These are phyloP conservation scores for Prunella fulvescens DNA, from an alignment of 2,113 vertebrate species.

Conservation along the genomic window DNA sequence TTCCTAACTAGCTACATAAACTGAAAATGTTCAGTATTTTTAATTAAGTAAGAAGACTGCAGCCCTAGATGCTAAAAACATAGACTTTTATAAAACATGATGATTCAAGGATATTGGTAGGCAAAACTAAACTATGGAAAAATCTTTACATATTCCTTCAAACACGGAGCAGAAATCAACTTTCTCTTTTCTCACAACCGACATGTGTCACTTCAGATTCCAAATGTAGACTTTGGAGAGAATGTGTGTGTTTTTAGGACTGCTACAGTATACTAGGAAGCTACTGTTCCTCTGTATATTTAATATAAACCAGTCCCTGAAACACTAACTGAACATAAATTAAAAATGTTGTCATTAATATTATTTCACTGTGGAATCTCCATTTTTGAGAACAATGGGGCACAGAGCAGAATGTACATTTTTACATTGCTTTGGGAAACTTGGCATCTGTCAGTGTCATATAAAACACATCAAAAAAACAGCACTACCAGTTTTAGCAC, in stretches of 20 bases:
- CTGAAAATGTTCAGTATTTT: not conserved
- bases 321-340: slow-evolving; percentile 51
- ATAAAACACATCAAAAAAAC: slow-evolving; percentile 54
- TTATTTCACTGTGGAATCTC: slow-evolving; percentile 9
- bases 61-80: not conserved
- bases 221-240: not conserved
- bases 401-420: not conserved
- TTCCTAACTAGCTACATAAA: slow-evolving; percentile 7
- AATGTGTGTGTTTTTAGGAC: not conserved
- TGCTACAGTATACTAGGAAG: not conserved
- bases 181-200: not conserved
- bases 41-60: not conserved
- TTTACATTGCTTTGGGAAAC: slow-evolving; percentile 4
- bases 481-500: slow-evolving; percentile 53
- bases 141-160: not conserved
- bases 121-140: not conserved
- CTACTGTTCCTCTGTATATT: slow-evolving; percentile 29
- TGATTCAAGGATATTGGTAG: not conserved
- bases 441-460: slow-evolving; percentile 23
- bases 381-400: not conserved
- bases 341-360: slow-evolving; percentile 1
- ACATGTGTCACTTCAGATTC: not conserved
- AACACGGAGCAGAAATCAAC: not conserved
- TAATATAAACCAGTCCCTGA: slow-evolving; percentile 31
- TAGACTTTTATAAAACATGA: not conserved